Evolutionary conservation across 2,888 invertebrate species (phyloP).

Genomic region (Limnephilus rhombicus): DNA sequence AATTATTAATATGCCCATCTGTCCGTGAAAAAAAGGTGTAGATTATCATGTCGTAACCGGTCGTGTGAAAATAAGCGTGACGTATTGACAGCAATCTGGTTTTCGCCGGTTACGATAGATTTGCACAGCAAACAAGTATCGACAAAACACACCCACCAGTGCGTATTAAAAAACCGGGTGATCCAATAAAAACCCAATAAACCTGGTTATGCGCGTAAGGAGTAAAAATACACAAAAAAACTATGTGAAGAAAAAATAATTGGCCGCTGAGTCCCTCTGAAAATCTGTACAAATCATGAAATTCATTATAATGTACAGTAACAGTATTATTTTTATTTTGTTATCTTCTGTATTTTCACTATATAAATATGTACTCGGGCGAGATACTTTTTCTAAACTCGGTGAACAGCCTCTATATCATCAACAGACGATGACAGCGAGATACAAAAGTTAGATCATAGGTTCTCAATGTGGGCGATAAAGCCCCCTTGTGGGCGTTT

Average conservation of each 20-base stretch:
- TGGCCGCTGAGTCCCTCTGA: neutral
- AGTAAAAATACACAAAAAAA: neutral
- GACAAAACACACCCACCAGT: neutral
- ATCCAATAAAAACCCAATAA: neutral
- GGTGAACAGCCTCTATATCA: neutral
- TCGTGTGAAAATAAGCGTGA: neutral
- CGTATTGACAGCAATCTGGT: neutral
- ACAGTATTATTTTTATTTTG: no score
- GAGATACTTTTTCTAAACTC: neutral
- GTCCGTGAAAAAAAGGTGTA: neutral
- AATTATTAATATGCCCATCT: neutral
- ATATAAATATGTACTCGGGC: neutral
- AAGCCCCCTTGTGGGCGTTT: no score
- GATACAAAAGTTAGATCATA: no score
- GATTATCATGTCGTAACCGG: neutral
- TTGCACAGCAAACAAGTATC: neutral
- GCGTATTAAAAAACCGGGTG: neutral
- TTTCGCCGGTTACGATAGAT: neutral
- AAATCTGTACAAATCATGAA: neutral
- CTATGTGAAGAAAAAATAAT: neutral
- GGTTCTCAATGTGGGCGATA: no score
- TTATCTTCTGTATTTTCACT: no score
- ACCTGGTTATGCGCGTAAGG: neutral
- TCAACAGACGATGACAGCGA: no score
- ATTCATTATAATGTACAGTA: neutral